phyloP scores from a whole-genome alignment of 2,797 vertebrate species.

The Dermochelys coriacea region DNA sequence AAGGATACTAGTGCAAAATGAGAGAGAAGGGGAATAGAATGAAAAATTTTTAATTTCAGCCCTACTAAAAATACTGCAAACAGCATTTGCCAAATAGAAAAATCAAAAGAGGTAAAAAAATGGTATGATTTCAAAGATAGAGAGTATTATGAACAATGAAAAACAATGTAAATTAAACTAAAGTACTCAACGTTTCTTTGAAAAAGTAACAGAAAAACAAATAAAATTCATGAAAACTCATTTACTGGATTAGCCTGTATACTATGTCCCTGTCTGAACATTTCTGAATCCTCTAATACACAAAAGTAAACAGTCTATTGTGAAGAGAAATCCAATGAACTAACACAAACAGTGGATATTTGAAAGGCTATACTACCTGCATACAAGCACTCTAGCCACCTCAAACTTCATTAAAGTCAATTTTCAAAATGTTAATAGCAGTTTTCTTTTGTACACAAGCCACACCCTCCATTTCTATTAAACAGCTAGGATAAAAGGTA shows the following conservation, averaged over 20 bases:
- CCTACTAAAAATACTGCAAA: not conserved
- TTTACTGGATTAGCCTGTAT: not conserved
- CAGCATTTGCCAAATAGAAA: not conserved
- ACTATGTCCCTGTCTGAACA: not conserved
- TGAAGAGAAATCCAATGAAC: not conserved
- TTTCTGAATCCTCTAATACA: not conserved
- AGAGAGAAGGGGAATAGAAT: not conserved
- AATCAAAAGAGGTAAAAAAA: slow-evolving; percentile 15
- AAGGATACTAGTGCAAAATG: not conserved
- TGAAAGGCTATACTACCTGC: not conserved
- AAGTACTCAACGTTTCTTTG: not conserved
- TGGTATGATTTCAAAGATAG: not conserved
- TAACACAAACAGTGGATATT: not conserved
- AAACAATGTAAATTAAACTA: not conserved
- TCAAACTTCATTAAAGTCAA: fast-evolving
- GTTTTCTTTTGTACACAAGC: not conserved
- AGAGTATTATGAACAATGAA: not conserved
- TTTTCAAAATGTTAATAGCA: not conserved
- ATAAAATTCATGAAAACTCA: not conserved
- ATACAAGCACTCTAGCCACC: not conserved
- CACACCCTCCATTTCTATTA: not conserved
- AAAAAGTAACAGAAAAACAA: not conserved
- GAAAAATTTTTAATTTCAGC: not conserved
- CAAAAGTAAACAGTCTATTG: not conserved
- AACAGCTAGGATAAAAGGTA: not conserved